These are phyloP conservation scores for Lepilemur septentrionalis DNA, from an alignment of 2,797 vertebrate species.

Conservation along the genomic window DNA sequence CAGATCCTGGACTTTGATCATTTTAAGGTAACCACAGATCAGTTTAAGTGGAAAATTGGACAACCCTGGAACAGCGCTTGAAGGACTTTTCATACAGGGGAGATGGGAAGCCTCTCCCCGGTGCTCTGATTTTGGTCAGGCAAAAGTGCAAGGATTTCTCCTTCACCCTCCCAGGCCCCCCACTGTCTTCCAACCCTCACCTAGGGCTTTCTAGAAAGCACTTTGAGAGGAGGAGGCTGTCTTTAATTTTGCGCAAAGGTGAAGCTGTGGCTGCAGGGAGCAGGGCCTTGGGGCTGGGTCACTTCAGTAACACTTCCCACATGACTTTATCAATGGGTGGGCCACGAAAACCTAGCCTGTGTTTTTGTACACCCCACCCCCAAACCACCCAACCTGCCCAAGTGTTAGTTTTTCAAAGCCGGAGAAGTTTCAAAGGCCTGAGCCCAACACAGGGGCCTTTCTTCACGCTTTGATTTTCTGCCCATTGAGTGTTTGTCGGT, in stretches of 20 bases:
- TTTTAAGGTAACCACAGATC: not conserved
- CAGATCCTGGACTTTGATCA: not conserved
- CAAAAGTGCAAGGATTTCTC: not conserved
- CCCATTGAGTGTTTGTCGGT: conserved; percentile 78
- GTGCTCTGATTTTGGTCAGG: not conserved
- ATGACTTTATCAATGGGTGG: conserved; percentile 86
- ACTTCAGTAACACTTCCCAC: conserved; percentile 80
- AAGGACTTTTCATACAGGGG: not conserved
- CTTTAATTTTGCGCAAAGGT: conserved; percentile 84
- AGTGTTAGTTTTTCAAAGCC: conserved; percentile 83
- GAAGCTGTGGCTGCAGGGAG: conserved; percentile 79
- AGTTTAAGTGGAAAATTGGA: not conserved
- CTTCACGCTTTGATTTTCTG: conserved; percentile 84
- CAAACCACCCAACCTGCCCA: conserved; percentile 73
- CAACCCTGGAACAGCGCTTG: not conserved
- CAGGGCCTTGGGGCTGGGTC: conserved; percentile 78
- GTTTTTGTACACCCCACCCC: conserved; percentile 74
- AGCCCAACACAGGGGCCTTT: conserved; percentile 83
- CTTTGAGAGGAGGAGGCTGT: conserved; percentile 43
- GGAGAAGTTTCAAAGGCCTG: conserved; percentile 81
- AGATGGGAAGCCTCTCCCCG: not conserved
- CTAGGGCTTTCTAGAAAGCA: not conserved
- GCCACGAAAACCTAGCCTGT: conserved; percentile 84
- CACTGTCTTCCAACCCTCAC: not conserved
- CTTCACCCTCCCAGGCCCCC: not conserved